A percentile compares a stretch with the other conserved stretches of the same genome.
Conservation (phyloP, 2,797 vertebrate species). For the Sebastes matsubarae region DNA sequence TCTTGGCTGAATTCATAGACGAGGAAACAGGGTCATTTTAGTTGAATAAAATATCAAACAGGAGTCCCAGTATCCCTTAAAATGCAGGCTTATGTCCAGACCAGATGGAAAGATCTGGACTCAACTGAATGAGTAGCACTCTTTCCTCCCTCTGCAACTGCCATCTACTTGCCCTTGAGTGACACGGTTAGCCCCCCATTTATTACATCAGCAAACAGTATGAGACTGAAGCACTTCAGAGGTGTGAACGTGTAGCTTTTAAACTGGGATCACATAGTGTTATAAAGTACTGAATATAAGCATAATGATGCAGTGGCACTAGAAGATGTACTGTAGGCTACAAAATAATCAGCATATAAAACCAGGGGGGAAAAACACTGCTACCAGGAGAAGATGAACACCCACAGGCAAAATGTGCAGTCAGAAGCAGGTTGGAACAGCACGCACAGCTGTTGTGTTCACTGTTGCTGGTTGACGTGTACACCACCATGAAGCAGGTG, state of each 20-base stretch:
- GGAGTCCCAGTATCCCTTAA: constrained; percentile 5
- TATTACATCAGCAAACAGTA: constrained; percentile 6
- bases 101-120: constrained; percentile 46
- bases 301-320: background rate
- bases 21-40: constrained; percentile 39
- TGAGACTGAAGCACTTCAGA: background rate
- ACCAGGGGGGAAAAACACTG: background rate
- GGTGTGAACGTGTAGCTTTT: background rate
- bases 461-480: background rate
- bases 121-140: background rate
- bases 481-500: background rate
- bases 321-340: background rate
- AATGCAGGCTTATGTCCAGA: constrained; percentile 26
- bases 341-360: background rate
- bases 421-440: background rate
- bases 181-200: constrained; percentile 29
- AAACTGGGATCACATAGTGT: background rate
- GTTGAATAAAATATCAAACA: constrained; percentile 51
- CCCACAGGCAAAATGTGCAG: background rate
- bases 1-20: constrained; percentile 13
- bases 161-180: constrained; percentile 30
- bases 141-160: constrained; percentile 11
- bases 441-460: background rate
- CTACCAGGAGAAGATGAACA: background rate
- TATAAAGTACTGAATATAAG: background rate